Evolutionary conservation across 1,140 invertebrate species (phyloP), one percentile per base, ranked within the genome.

Genomic region (Brachionus plicatilis): DNA sequence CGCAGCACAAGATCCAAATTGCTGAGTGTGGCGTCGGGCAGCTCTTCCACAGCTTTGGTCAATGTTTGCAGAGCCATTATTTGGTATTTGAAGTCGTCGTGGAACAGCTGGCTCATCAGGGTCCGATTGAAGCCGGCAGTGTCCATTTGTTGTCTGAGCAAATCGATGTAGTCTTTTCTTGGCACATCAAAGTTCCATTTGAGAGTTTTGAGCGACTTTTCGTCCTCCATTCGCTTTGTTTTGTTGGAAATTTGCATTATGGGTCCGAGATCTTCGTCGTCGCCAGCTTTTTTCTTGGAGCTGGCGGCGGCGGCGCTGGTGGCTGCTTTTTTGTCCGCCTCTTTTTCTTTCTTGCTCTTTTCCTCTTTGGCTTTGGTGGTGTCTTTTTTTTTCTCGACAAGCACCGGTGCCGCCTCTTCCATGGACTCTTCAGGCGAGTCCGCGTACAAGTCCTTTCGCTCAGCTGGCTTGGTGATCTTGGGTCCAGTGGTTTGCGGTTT

Each of bases 161-260:
- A 92, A 37, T 97, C 94, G 20, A 96, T 93, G 90, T 97, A 98
- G 87, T 99, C 97, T 87, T 95, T 93, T 37, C 95, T 91, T 0
- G 96, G 96, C 0, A 94, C 93, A 0, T 94, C 94, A 87, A 99
- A 99, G 87, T 97, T 97, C 97, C 97, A 99, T 89, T 97, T 96
- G 3, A 99, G 90, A 17, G 91, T 87, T 91, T 92, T 86, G 24
- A 50, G 33, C 11, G 45, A 33, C 12, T 66, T 72, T 53, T 78
- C 66, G 11, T 72, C 85, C 3, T 82, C 56, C 45, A 85, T 70
- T 29, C 68, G 60, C 60, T 72, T 70, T 41, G 53, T 84, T 70
- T 72, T 85, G 60, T 93, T 95, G n/a, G 86, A 96, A 1, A 93
- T 91, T n/a, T 93, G 93, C 66, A 97, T 90, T 0, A 95, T 88